phyloP scores from a whole-genome alignment of 2,113 vertebrate genomes.

The Brevimyrus niger region DNA sequence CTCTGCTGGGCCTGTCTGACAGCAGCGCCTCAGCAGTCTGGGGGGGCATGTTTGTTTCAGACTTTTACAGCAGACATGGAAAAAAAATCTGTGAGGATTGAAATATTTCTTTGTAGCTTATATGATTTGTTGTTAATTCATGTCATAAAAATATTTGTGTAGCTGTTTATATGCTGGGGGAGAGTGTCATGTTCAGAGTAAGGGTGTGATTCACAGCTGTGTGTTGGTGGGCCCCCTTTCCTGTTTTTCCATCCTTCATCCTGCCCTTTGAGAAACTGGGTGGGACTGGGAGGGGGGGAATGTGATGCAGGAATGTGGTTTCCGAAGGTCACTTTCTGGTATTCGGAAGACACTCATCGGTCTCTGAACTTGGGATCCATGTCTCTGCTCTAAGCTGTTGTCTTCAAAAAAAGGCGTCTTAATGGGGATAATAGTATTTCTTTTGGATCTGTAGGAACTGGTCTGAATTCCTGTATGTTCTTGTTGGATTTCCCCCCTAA shows the following conservation, averaged over 20 bases:
- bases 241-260: neutral
- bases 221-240: neutral
- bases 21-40: neutral
- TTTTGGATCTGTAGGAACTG: neutral
- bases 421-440: neutral
- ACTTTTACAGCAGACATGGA: neutral
- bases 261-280: neutral
- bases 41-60: neutral
- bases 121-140: neutral
- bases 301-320: neutral
- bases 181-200: neutral
- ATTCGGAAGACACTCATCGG: neutral
- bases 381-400: neutral
- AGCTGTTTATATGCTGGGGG: neutral
- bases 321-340: neutral
- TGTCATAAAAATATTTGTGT: neutral
- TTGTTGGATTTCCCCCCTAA: neutral
- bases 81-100: neutral
- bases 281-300: neutral
- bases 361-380: neutral
- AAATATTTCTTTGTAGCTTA: neutral
- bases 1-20: neutral
- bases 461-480: neutral
- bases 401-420: neutral
- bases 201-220: neutral